Conservation (phyloP, 2,113 vertebrate genomes). For the Phylloscopus trochilus region DNA sequence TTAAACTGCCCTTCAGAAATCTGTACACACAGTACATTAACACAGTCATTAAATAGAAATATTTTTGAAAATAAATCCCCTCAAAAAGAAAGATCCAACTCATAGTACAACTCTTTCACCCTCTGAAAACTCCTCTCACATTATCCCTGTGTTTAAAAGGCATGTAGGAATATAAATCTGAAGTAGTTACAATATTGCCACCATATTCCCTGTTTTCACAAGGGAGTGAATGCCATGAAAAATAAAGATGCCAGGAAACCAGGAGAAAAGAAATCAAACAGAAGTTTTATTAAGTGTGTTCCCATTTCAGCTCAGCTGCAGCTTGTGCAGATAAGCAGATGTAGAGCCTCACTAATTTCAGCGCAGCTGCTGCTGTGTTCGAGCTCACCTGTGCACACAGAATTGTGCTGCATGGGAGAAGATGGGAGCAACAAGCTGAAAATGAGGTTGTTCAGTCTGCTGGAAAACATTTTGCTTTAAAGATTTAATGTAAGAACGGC, state of each 20-base stretch:
- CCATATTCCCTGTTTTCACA: not conserved
- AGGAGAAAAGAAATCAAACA: not conserved
- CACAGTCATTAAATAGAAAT: not conserved
- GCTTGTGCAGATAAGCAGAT: not conserved
- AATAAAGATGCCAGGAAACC: not conserved
- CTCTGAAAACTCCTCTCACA: not conserved
- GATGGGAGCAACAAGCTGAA: not conserved
- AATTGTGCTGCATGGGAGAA: not conserved
- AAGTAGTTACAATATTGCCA: not conserved
- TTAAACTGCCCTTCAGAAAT: not conserved
- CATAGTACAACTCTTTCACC: not conserved
- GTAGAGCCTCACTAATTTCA: not conserved
- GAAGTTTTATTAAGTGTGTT: not conserved
- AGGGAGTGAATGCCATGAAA: not conserved
- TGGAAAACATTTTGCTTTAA: not conserved
- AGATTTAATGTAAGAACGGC: not conserved
- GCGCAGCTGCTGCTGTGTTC: not conserved
- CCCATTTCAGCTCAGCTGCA: not conserved
- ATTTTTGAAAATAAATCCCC: not conserved
- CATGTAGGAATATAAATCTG: not conserved
- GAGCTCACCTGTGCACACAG: not conserved
- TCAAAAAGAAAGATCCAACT: not conserved
- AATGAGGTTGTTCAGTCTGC: not conserved
- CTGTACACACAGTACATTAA: not conserved
- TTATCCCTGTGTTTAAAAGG: not conserved